phyloP scores from a whole-genome alignment of 2,888 invertebrate genomes.

The Luffia ferchaultella region DNA sequence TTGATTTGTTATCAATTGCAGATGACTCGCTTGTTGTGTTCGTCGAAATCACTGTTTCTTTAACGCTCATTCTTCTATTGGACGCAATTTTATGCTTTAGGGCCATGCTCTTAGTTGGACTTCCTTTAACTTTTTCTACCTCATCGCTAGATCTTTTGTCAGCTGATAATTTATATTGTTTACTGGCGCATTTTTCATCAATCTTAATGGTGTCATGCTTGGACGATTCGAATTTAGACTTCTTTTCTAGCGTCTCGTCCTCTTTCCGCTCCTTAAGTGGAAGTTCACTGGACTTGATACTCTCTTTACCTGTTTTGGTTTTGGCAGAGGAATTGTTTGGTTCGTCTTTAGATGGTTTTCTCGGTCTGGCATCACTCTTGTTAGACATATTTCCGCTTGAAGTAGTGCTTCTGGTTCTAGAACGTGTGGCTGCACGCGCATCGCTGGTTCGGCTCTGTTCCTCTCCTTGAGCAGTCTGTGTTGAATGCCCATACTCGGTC shows the following conservation, averaged over 20 bases:
- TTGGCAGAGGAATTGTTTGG: conserved; percentile 33
- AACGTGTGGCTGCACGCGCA: conserved; percentile 62
- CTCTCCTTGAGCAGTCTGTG: conserved; percentile 79
- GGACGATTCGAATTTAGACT: background rate
- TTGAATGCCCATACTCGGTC: conserved; percentile 75
- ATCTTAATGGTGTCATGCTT: conserved; percentile 26
- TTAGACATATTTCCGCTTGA: conserved; percentile 72
- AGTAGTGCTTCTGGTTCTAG: conserved; percentile 74
- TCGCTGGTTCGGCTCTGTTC: conserved; percentile 66
- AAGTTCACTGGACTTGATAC: conserved; percentile 67
- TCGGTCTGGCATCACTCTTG: conserved; percentile 63
- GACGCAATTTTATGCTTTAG: conserved; percentile 25
- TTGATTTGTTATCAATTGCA: background rate
- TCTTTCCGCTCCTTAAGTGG: conserved; percentile 69
- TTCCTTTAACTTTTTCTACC: conserved; percentile 60
- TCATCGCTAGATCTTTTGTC: conserved; percentile 31
- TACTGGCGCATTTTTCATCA: conserved; percentile 40
- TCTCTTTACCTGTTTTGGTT: conserved; percentile 65
- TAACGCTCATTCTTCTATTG: conserved; percentile 23
- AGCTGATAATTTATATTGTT: conserved; percentile 22
- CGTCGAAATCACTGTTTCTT: conserved; percentile 15
- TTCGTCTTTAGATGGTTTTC: conserved; percentile 54
- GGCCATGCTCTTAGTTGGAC: conserved; percentile 60
- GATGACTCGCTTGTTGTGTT: background rate
- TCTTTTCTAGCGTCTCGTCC: conserved; percentile 64